A percentile compares a stretch with the other conserved stretches of the same genome.
These are phyloP conservation scores for Typhlomys cinereus DNA, from an alignment of 2,113 vertebrate genomes.

Conservation along the genomic window DNA sequence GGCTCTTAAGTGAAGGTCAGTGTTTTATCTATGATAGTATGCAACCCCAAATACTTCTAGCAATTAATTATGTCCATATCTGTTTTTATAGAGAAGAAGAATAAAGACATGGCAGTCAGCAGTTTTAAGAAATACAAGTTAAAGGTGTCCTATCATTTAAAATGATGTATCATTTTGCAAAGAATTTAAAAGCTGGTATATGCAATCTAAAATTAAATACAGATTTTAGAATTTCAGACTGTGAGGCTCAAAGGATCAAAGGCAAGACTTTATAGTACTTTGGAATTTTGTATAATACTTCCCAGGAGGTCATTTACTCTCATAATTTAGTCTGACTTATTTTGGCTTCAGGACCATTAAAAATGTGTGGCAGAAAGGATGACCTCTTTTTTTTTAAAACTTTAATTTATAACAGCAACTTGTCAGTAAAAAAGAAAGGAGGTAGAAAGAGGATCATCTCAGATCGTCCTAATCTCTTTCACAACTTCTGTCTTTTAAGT, in stretches of 20 bases:
- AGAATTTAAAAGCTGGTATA: slow-evolving; percentile 87
- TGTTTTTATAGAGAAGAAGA: slow-evolving; percentile 86
- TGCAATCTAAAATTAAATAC: slow-evolving; percentile 90
- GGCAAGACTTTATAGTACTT: slow-evolving; percentile 87
- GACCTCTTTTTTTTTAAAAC: slow-evolving; percentile 79
- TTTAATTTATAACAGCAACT: slow-evolving; percentile 88
- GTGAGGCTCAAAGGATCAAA: slow-evolving; percentile 89
- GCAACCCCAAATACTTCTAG: slow-evolving; percentile 81
- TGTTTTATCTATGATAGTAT: slow-evolving; percentile 82
- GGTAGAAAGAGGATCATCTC: slow-evolving; percentile 86
- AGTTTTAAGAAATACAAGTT: slow-evolving; percentile 87
- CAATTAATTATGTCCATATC: slow-evolving; percentile 86
- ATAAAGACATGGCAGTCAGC: slow-evolving; percentile 83
- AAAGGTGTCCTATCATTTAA: slow-evolving; percentile 87
- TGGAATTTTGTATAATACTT: slow-evolving; percentile 89
- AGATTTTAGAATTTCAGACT: slow-evolving; percentile 89
- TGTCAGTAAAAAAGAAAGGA: slow-evolving; percentile 85
- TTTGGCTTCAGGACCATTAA: slow-evolving; percentile 90
- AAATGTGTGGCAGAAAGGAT: slow-evolving; percentile 84
- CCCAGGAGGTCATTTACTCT: slow-evolving; percentile 88
- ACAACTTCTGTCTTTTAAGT: slow-evolving; percentile 86
- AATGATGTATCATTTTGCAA: slow-evolving; percentile 87
- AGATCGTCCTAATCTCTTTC: slow-evolving; percentile 86
- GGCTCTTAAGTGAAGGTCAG: slow-evolving; percentile 82
- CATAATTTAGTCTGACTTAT: slow-evolving; percentile 92